Evolutionary conservation across 2,797 vertebrate species (phyloP).

Genomic region (Xyrichtys novacula): DNA sequence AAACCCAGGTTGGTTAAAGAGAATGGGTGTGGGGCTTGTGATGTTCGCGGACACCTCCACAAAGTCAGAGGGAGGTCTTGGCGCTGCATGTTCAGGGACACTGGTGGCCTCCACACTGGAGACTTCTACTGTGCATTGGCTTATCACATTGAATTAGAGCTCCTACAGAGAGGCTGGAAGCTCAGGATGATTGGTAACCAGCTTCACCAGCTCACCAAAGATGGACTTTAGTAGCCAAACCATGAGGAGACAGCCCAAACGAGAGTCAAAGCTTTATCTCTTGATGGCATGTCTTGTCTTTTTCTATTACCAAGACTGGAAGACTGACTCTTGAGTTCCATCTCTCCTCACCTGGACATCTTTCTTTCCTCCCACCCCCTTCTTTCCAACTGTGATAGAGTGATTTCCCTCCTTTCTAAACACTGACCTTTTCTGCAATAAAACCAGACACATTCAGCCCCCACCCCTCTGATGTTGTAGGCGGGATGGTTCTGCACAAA

Average conservation of each 20-base stretch:
- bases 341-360: constrained; percentile 44
- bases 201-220: constrained; percentile 54
- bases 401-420: constrained; percentile 74
- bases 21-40: constrained; percentile 69
- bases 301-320: constrained; percentile 27
- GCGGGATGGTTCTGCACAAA: constrained; percentile 72
- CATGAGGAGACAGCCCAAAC: constrained; percentile 33
- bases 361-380: constrained; percentile 53
- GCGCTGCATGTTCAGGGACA: constrained; percentile 66
- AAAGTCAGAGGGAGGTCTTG: constrained; percentile 70
- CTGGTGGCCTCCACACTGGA: constrained; percentile 59
- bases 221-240: constrained; percentile 43
- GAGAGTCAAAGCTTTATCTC: constrained; percentile 47
- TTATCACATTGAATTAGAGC: constrained; percentile 81
- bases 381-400: constrained; percentile 76
- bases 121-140: constrained; percentile 61
- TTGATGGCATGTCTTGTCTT: constrained; percentile 30
- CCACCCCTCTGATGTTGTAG: constrained; percentile 72
- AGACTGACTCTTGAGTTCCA: constrained; percentile 26
- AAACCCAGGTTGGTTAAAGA: constrained; percentile 69
- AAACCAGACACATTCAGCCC: constrained; percentile 73
- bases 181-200: constrained; percentile 69
- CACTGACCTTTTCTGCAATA: constrained; percentile 83
- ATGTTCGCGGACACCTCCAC: constrained; percentile 75
- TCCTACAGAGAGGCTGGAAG: constrained; percentile 65